Percentiles rank a stretch among this genome's conserved stretches.
phyloP scores from a whole-genome alignment of 2,888 invertebrate genomes.

The Rhagonycha fulva region DNA sequence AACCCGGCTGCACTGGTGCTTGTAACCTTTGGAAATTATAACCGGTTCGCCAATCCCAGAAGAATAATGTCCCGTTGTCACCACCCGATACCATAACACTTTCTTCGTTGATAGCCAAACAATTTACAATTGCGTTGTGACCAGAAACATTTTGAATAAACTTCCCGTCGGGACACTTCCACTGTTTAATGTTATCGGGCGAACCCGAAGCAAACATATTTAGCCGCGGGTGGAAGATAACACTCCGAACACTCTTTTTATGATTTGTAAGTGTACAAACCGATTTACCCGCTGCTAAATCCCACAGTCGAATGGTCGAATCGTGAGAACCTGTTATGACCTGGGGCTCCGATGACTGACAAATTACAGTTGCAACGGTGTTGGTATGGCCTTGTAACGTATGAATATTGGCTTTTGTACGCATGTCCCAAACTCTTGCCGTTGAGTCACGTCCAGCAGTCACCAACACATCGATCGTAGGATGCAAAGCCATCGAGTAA shows the following conservation, averaged over 20 bases:
- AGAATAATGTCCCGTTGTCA: constrained; percentile 95
- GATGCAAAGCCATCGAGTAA: constrained; percentile 91
- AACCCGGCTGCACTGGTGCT: constrained; percentile 96
- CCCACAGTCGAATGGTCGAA: constrained; percentile 96
- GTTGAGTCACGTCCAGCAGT: constrained; percentile 95
- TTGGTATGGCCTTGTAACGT: constrained; percentile 95
- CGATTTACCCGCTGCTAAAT: constrained; percentile 94
- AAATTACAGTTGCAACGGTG: constrained; percentile 92
- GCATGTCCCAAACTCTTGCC: constrained; percentile 97
- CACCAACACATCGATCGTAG: constrained; percentile 91
- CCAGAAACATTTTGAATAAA: constrained; percentile 97
- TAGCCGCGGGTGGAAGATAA: constrained; percentile 76
- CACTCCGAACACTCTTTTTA: constrained; percentile 90
- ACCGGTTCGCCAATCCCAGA: constrained; percentile 99
- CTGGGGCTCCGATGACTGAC: constrained; percentile 91
- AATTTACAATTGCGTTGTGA: constrained; percentile 97
- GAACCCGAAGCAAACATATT: constrained; percentile 98
- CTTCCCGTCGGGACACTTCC: constrained; percentile 97
- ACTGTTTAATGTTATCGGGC: constrained; percentile 98
- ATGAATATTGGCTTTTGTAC: constrained; percentile 98
- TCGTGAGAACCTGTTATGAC: constrained; percentile 94
- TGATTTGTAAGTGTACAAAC: constrained; percentile 96
- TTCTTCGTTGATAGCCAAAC: constrained; percentile 92
- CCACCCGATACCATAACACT: constrained; percentile 97
- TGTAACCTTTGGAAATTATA: constrained; percentile 96